Percentiles rank a stretch among this genome's conserved stretches.
phyloP scores from a whole-genome alignment of 2,888 invertebrate genomes.

The Brachylomia viminalis region DNA sequence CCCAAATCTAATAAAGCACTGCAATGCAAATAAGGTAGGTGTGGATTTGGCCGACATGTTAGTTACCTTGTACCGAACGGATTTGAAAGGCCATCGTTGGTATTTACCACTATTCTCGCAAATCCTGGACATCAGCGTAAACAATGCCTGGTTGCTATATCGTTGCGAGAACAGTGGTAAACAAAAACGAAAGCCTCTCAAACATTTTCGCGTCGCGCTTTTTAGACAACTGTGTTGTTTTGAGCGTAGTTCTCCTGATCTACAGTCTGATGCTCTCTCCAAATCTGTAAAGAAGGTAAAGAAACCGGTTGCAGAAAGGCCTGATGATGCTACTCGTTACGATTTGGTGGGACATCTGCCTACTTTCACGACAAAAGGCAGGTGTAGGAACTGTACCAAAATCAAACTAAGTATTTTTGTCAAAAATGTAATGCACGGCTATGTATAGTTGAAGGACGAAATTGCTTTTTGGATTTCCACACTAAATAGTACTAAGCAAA shows the following conservation, averaged over 20 bases:
- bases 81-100: conserved; percentile 24
- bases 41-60: conserved; percentile 1
- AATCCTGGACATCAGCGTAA: neutral
- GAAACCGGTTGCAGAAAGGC: neutral
- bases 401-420: neutral
- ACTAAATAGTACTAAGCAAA: neutral
- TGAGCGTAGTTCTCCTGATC: neutral
- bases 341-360: neutral
- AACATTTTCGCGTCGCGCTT: neutral
- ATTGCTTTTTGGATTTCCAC: neutral
- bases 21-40: neutral
- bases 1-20: neutral
- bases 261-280: neutral
- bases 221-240: conserved; percentile 4
- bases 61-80: conserved; percentile 1
- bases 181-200: neutral
- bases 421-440: conserved; percentile 7
- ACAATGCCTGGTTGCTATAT: neutral
- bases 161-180: conserved; percentile 5
- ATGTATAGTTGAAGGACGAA: conserved; percentile 5
- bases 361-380: conserved; percentile 9
- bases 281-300: neutral
- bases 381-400: neutral
- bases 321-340: conserved; percentile 12
- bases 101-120: conserved; percentile 2